phyloP scores from a whole-genome alignment of 2,113 vertebrate species.

The Rhipidura dahli region DNA sequence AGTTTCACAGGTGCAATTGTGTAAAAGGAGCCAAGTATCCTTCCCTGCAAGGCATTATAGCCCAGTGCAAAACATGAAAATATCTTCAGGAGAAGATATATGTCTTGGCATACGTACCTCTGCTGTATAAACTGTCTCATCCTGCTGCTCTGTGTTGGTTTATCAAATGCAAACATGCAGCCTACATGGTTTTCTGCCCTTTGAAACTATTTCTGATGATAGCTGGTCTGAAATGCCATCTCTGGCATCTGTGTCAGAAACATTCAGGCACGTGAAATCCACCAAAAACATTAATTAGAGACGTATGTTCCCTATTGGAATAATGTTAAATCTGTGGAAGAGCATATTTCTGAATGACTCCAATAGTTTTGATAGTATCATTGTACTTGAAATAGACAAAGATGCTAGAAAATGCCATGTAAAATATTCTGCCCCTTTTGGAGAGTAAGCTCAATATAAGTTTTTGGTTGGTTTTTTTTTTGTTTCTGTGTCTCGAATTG shows the following conservation, averaged over 20 bases:
- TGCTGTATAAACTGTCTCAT: not conserved
- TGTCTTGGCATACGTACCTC: rapidly evolving
- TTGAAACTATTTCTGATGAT: not conserved
- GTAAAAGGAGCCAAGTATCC: not conserved
- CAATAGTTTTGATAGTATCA: not conserved
- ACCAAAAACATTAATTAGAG: not conserved
- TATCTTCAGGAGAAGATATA: not conserved
- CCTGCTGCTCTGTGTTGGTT: not conserved
- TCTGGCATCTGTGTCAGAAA: not conserved
- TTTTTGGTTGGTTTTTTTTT: not conserved
- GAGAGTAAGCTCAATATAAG: not conserved
- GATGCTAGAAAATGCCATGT: not conserved
- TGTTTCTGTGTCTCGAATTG: not conserved
- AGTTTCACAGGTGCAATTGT: rapidly evolving
- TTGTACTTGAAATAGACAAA: not conserved
- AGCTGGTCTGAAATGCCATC: not conserved
- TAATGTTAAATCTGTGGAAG: not conserved
- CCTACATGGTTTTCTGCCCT: not conserved
- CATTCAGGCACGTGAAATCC: not conserved
- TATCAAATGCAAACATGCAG: not conserved
- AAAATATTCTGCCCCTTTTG: not conserved
- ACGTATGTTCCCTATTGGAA: not conserved
- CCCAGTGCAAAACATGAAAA: not conserved
- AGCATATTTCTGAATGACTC: not conserved
- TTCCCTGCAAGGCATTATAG: not conserved